These are phyloP conservation scores for Beris morrisii DNA, from an alignment of 2,888 invertebrate genomes.

Conservation along the genomic window DNA sequence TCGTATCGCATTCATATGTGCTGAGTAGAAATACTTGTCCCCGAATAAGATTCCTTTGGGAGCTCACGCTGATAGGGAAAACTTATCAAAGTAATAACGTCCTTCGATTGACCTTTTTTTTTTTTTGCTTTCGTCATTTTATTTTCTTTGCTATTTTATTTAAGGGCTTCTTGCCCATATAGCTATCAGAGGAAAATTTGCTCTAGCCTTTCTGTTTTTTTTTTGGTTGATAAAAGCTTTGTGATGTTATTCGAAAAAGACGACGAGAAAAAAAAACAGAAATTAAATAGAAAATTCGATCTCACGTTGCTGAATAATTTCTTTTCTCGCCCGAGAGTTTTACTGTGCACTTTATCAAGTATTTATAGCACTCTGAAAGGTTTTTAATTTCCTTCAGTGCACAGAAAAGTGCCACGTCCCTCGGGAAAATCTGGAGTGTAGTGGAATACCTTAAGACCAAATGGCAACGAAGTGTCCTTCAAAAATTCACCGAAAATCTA, in stretches of 20 bases:
- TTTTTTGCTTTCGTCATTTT: background rate
- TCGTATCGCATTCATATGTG: no score
- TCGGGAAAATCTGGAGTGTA: constrained; percentile 22
- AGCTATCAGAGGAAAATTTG: background rate
- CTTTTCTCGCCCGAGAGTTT: constrained; percentile 30
- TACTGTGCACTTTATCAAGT: constrained; percentile 36
- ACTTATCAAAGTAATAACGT: constrained; percentile 10
- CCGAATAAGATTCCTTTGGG: no score
- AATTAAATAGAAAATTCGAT: constrained; percentile 31
- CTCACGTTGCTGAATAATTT: constrained; percentile 33
- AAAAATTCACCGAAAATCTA: constrained; percentile 26
- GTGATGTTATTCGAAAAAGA: constrained; percentile 28
- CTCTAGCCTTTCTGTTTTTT: background rate
- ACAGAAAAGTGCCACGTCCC: constrained; percentile 31
- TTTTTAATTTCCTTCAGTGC: constrained; percentile 33
- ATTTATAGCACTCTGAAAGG: constrained; percentile 35
- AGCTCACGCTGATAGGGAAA: constrained; percentile 1
- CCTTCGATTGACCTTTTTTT: constrained; percentile 6
- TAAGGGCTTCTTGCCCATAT: background rate
- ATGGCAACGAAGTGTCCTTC: background rate
- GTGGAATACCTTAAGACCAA: no score
- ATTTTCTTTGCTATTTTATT: constrained; percentile 6
- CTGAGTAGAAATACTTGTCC: no score
- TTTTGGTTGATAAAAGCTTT: constrained; percentile 30
- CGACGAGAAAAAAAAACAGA: constrained; percentile 12